phyloP scores from a whole-genome alignment of 2,113 vertebrate genomes.

The Neolamprologus devosi region DNA sequence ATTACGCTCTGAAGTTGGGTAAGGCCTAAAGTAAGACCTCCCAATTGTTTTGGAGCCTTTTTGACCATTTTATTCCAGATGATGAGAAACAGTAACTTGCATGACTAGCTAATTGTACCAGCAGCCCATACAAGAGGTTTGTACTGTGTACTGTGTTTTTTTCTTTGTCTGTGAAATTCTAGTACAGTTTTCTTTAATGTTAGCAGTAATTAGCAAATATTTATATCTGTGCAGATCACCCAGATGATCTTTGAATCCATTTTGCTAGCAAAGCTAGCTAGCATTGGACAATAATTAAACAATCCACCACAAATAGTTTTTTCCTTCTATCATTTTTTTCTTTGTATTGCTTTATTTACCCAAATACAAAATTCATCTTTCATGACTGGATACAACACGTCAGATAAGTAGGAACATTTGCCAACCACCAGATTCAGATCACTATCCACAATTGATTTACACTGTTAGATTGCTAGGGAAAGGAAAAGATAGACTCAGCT shows the following conservation, averaged over 20 bases:
- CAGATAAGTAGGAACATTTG: slow-evolving; percentile 5
- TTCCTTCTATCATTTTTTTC: background rate
- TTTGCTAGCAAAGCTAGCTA: background rate
- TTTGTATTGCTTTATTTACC: background rate
- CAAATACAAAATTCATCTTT: background rate
- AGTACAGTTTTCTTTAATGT: background rate
- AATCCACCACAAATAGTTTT: background rate
- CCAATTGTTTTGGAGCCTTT: background rate
- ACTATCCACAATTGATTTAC: slow-evolving; percentile 21
- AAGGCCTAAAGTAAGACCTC: background rate
- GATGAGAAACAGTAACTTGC: background rate
- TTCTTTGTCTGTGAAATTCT: background rate
- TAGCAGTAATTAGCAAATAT: background rate
- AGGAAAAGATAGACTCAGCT: slow-evolving; percentile 33
- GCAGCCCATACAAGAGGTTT: background rate
- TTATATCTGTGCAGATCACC: background rate
- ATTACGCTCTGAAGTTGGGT: background rate
- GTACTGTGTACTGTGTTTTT: background rate
- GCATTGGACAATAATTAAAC: background rate
- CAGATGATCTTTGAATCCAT: background rate
- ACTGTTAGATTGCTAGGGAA: slow-evolving; percentile 10
- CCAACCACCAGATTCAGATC: slow-evolving; percentile 14
- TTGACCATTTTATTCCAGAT: background rate
- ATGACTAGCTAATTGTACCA: background rate
- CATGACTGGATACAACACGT: background rate